A percentile compares a stretch with the other conserved stretches of the same genome.
phyloP scores from a whole-genome alignment of 1,140 invertebrate genomes.

The Drosophila pruinosa region DNA sequence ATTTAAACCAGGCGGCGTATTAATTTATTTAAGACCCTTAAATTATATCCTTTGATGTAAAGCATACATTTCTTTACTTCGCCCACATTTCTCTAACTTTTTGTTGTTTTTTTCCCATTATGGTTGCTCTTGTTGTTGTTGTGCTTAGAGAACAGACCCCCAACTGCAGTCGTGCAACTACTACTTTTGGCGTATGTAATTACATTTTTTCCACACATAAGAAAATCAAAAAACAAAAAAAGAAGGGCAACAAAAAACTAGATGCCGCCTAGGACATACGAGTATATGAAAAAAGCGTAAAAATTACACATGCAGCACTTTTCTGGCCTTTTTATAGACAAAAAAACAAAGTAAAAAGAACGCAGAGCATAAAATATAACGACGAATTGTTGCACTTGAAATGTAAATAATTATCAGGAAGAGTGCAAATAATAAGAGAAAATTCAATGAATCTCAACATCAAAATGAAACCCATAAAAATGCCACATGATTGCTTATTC shows the following conservation, averaged over 20 bases:
- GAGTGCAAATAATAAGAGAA: neutral
- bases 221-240: slow-evolving; percentile 46
- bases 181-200: slow-evolving; percentile 79
- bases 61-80: slow-evolving; percentile 65
- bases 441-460: neutral
- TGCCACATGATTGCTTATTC: neutral
- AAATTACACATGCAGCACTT: slow-evolving; percentile 78
- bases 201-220: slow-evolving; percentile 67
- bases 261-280: slow-evolving; percentile 33
- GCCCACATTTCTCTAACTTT: slow-evolving; percentile 22
- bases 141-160: slow-evolving; percentile 49
- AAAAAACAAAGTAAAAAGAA: slow-evolving; percentile 11
- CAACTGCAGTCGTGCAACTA: slow-evolving; percentile 39
- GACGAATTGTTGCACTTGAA: neutral
- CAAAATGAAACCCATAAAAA: neutral
- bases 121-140: slow-evolving; percentile 26
- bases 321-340: slow-evolving; percentile 54
- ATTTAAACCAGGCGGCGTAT: slow-evolving; percentile 69
- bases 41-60: slow-evolving; percentile 80
- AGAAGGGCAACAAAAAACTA: slow-evolving; percentile 22
- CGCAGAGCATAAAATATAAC: neutral
- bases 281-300: slow-evolving; percentile 59
- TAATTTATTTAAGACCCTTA: slow-evolving; percentile 80
- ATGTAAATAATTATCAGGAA: neutral
- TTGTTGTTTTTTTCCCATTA: neutral